Percentiles rank a stretch among this genome's conserved stretches.
phyloP scores from a whole-genome alignment of 37 sponge, comb jelly and placozoan genomes.

The Haliclona indistincta region DNA sequence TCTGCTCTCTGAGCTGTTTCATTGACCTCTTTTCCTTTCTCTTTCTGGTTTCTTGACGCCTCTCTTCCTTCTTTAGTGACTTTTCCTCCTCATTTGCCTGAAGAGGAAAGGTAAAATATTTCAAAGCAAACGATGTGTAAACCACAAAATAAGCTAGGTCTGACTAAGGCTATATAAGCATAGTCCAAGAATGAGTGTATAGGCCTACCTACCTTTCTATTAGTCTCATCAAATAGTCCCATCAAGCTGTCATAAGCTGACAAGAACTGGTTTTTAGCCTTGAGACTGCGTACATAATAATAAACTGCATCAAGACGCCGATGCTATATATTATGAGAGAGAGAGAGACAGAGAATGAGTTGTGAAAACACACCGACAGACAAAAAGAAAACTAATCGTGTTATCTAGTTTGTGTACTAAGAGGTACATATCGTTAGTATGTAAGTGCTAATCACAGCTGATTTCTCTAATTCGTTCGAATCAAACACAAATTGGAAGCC shows the following conservation, averaged over 20 bases:
- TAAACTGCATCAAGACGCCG: conserved; percentile 82
- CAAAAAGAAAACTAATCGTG: background rate
- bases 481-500: background rate
- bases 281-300: conserved; percentile 80
- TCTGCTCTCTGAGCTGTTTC: background rate
- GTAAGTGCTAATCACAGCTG: too few species aligned
- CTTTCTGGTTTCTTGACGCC: background rate
- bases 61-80: conserved; percentile 5
- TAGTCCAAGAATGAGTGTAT: background rate
- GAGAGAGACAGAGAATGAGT: background rate
- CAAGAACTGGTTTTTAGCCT: conserved; percentile 57
- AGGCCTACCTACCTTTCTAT: conserved; percentile 57
- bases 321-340: conserved; percentile 41
- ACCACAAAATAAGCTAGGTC: background rate
- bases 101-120: background rate
- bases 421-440: too few species aligned
- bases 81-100: conserved; percentile 10
- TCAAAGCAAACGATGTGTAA: background rate
- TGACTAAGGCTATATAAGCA: background rate
- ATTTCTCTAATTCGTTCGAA: background rate
- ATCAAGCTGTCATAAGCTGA: conserved; percentile 84
- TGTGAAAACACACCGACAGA: background rate
- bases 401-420: background rate
- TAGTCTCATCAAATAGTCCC: conserved; percentile 66
- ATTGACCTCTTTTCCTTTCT: background rate